A percentile compares a stretch with the other conserved stretches of the same genome.
Conservation (phyloP, 2,888 invertebrate species). For the Caenorhabditis wallacei region DNA sequence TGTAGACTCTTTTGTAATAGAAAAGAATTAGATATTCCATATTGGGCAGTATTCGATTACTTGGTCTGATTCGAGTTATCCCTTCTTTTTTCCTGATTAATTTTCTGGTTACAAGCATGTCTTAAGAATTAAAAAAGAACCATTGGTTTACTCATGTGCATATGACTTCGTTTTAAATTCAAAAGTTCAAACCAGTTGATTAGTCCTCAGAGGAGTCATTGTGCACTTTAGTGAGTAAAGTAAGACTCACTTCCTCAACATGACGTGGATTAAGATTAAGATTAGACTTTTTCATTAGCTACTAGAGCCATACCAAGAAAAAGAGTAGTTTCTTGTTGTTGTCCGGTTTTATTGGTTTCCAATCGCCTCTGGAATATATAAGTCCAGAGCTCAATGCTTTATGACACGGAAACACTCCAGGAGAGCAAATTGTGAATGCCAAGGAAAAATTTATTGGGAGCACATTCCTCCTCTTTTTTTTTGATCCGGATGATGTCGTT, state of each 20-base stretch:
- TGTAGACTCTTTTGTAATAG: not conserved
- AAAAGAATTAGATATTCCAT: not conserved
- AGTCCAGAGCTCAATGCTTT: conserved; percentile 36
- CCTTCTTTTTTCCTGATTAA: no score
- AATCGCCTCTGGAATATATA: conserved; percentile 18
- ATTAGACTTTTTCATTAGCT: conserved; percentile 39
- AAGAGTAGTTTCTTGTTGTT: not conserved
- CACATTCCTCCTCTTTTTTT: conserved; percentile 16
- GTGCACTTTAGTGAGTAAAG: conserved; percentile 14
- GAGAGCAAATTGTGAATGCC: conserved; percentile 31
- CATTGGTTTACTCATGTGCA: no score
- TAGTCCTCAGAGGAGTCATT: not conserved
- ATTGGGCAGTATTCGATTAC: not conserved
- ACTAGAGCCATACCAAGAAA: not conserved
- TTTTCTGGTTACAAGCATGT: no score
- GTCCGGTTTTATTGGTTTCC: conserved; percentile 17
- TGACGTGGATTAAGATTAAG: conserved; percentile 31
- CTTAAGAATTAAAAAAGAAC: no score
- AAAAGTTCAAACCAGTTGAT: conserved; percentile 5
- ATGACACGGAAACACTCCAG: conserved; percentile 54
- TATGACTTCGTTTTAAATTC: conserved; percentile 15
- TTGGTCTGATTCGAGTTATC: not conserved
- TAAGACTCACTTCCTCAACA: conserved; percentile 4
- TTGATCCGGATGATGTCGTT: conserved; percentile 36
- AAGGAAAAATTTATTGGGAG: conserved; percentile 26